These are phyloP conservation scores for Trichonephila clavata DNA, from an alignment of 1,140 invertebrate species.

Conservation along the genomic window DNA sequence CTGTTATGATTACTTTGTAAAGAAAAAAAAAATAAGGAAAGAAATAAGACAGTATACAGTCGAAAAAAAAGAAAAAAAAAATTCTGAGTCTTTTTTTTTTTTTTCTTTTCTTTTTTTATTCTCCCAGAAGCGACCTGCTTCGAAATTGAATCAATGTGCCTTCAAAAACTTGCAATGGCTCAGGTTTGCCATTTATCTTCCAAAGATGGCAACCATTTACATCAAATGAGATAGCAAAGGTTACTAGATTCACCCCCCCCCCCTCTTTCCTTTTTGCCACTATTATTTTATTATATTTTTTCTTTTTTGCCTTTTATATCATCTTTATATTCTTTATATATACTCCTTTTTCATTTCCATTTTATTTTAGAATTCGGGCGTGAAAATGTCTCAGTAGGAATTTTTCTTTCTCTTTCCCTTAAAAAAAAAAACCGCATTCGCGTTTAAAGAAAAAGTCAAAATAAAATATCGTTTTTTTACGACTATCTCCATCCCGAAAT, in stretches of 20 bases:
- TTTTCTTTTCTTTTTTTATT: neutral
- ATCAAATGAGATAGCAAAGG: conserved; percentile 24
- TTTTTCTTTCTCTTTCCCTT: neutral
- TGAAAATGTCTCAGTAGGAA: conserved; percentile 28
- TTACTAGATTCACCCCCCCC: neutral
- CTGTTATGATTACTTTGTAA: conserved; percentile 17
- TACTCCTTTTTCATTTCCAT: neutral
- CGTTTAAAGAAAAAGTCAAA: neutral
- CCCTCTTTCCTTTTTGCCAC: neutral
- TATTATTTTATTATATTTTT: neutral
- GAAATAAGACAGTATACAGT: neutral
- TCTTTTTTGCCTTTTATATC: neutral
- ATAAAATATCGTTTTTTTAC: conserved; percentile 52
- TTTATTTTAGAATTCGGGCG: conserved; percentile 47
- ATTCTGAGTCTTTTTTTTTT: neutral
- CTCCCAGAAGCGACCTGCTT: neutral
- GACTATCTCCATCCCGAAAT: conserved; percentile 32
- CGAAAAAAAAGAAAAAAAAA: too few relatives aligned
- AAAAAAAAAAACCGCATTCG: neutral
- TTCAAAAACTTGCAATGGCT: conserved; percentile 29
- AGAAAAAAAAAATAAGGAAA: neutral
- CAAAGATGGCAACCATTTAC: conserved; percentile 44
- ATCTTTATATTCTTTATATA: neutral
- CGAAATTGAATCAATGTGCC: conserved; percentile 53
- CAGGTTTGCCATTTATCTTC: conserved; percentile 54